Evolutionary conservation across 2,797 vertebrate species (phyloP), one percentile per base, ranked within the genome.

Genomic region (Fringilla coelebs): DNA sequence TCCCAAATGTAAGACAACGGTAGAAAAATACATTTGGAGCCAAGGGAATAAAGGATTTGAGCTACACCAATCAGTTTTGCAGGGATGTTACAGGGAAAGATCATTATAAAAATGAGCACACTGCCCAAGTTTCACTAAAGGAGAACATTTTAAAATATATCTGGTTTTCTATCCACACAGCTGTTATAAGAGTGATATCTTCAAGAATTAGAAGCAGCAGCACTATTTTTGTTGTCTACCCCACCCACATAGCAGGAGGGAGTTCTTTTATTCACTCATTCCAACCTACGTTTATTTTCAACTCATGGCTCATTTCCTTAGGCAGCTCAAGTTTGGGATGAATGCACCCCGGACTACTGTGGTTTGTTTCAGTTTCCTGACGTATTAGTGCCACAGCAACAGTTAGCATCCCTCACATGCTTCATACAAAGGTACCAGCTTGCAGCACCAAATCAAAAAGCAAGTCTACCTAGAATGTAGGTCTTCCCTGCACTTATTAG

Each of bases 211-310:
- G 46, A 38, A 52, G 22, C 66, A 87, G 63, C 73, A 76, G 13
- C n/a, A n/a, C 17, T 49, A 26, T 38, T 78, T 82, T 52, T 15
- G 1, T 51, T 65, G 22, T 84, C 57, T 66, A 12, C 22, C 13
- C 38, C 29, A 24, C 24, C 19, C 66, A 25, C 26, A 29, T 1
- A 38, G 24, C 0, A 0, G 55, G 20, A 68, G 6, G 24, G 20
- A 22, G 25, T 46, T 46, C 13, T 46, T 74, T 88, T 34, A 62
- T 54, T 73, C 13, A 54, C 32, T 76, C 16, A 17, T 52, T 88
- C 46, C 48, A 71, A 34, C 18, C 17, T 16, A 43, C 11, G 5
- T 38, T 81, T 48, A 13, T 52, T 74, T 88, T 71, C 57, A 62
- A 36, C 19, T 48, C 1, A 1, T 13, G 12, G 34, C 21, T 58